Conservation (phyloP, 2,888 invertebrate genomes). For the Caenorhabditis sinica region DNA sequence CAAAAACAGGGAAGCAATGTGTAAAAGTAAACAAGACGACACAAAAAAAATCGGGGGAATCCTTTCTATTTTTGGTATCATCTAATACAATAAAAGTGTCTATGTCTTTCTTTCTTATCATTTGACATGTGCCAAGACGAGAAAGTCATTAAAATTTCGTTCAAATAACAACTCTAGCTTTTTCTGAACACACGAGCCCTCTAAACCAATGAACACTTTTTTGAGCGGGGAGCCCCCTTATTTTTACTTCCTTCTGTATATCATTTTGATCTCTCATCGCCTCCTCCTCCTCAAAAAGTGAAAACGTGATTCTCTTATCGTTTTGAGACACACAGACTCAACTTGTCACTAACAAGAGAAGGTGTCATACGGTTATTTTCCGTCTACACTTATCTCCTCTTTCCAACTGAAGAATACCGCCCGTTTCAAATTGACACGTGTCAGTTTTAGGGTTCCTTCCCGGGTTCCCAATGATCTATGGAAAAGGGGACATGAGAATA, state of each 20-base stretch:
- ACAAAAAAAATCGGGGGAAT: conserved; percentile 12
- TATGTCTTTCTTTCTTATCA: background rate
- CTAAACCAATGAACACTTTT: background rate
- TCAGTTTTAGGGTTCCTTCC: conserved; percentile 18
- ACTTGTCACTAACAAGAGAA: no score
- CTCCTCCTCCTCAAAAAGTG: background rate
- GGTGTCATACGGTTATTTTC: conserved; percentile 41
- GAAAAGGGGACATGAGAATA: conserved; percentile 18
- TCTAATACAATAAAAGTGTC: no score
- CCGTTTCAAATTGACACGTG: conserved; percentile 35
- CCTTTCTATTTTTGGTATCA: conserved; percentile 20
- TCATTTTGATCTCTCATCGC: conserved; percentile 28
- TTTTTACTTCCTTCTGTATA: background rate
- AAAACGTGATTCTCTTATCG: conserved; percentile 61
- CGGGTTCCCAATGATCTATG: conserved; percentile 8
- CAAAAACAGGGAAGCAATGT: conserved; percentile 17
- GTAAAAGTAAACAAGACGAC: background rate
- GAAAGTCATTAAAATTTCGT: background rate
- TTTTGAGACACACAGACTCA: no score
- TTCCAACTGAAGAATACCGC: no score
- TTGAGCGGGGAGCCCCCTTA: no score
- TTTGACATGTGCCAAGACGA: background rate
- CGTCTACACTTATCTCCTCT: conserved; percentile 5
- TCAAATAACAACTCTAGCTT: background rate
- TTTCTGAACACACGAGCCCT: background rate